phyloP scores from a whole-genome alignment of 2,113 vertebrate species.

The Salvelinus fontinalis region DNA sequence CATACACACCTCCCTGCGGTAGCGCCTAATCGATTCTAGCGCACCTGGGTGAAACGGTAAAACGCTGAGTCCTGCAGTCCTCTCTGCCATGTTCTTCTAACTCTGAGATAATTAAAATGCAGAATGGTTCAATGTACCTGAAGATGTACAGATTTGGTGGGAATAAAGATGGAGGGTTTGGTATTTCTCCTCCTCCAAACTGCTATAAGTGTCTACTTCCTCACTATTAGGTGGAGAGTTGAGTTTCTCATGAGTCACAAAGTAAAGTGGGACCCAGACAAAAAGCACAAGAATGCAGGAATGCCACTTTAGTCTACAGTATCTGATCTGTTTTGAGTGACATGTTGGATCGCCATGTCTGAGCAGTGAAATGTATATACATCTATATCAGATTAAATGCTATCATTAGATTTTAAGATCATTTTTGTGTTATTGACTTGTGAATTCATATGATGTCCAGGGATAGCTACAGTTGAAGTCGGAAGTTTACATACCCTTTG shows the following conservation, averaged over 20 bases:
- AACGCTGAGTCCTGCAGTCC: conserved; percentile 44
- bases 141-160: conserved; percentile 27
- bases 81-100: conserved; percentile 41
- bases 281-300: background rate
- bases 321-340: background rate
- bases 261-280: background rate
- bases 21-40: conserved; percentile 44
- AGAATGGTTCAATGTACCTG: conserved; percentile 1
- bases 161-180: conserved; percentile 13
- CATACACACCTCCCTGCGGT: too few relatives aligned
- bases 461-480: background rate
- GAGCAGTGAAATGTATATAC: background rate
- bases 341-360: background rate
- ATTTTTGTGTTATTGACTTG: background rate
- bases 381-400: background rate
- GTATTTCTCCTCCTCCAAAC: background rate
- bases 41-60: conserved; percentile 8
- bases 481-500: too few relatives aligned
- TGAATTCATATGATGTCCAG: background rate
- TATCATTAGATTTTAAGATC: background rate
- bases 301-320: background rate
- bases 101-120: conserved; percentile 23
- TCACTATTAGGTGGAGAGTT: background rate
- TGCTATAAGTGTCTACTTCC: background rate
- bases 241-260: background rate